Evolutionary conservation across 2,888 invertebrate genomes (phyloP).

Genomic region (Mythimna ferrago): DNA sequence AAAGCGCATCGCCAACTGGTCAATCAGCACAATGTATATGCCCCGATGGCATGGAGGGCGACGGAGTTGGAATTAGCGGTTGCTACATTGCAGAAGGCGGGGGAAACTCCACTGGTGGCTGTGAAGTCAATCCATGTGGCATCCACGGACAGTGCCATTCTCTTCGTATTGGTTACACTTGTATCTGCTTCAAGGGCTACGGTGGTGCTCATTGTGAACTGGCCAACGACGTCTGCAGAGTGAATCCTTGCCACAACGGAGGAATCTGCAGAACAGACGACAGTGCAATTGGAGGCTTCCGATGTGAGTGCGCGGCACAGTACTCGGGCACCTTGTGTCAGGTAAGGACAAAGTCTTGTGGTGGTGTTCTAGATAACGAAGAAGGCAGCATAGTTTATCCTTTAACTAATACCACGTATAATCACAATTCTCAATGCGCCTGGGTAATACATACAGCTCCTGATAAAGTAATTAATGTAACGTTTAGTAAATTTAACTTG

Average conservation of each 20-base stretch:
- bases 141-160: constrained; percentile 91
- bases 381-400: constrained; percentile 93
- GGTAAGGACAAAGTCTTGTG: constrained; percentile 83
- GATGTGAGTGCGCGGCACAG: constrained; percentile 92
- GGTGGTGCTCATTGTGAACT: constrained; percentile 92
- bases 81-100: constrained; percentile 88
- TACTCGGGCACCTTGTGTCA: constrained; percentile 93
- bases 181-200: constrained; percentile 91
- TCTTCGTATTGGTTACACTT: constrained; percentile 85
- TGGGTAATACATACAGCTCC: constrained; percentile 94
- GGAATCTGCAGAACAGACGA: constrained; percentile 92
- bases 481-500: constrained; percentile 94
- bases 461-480: constrained; percentile 94
- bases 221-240: constrained; percentile 91
- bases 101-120: constrained; percentile 81
- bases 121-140: constrained; percentile 89
- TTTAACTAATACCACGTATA: constrained; percentile 87
- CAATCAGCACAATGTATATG: constrained; percentile 94
- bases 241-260: constrained; percentile 95
- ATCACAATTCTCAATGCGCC: constrained; percentile 93
- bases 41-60: constrained; percentile 94
- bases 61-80: constrained; percentile 95
- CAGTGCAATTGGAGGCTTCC: constrained; percentile 74
- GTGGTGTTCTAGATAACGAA: constrained; percentile 82
- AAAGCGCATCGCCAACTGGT: constrained; percentile 91